Base-by-base conservation (phyloP, 2,113 vertebrate species). In the Neolamprologus hecqui region DNA sequence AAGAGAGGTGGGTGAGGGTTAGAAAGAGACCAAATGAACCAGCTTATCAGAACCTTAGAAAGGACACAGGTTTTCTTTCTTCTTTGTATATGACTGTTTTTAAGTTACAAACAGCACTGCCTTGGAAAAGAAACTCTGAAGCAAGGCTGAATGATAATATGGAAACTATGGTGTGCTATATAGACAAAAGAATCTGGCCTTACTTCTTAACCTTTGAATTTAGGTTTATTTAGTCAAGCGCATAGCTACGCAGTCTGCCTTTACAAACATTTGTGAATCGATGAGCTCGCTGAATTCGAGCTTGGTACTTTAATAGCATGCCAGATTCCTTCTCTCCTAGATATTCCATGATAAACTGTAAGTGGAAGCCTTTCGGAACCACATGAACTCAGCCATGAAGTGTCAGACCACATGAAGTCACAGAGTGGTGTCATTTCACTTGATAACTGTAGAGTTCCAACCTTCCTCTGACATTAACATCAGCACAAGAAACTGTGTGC, bases 11-110 rank as follows among this genome's bases (percentile, higher is more conserved):
- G 21, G 5, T 3, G 5, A 33, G 15, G 37, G 19, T 40, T 75
- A 21, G 15, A 63, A 33, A 23, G 45, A 55, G 54, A 47, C 33
- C 2, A 82, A 28, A 57, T 75, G 26, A 35, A 85, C 60, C 49
- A 79, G 47, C 73, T 82, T 45, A 86, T 85, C 3, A 15, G 45
- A 75, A 68, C 58, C 49, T 77, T 2, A 15, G n/a, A 51, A 26
- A 82, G 19, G 81, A 63, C 12, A 77, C 26, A 45, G 40, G 35
- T 55, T 82, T 47, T 63, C 79, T 60, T 82, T 75, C 33, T 91
- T 87, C 40, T 83, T 6, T 19, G 19, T 17, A 17, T n/a, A 57
- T 31, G 6, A 49, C 70, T 49, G 4, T 49, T 49, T 49, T 49
- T 77, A 75, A 17, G 14, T 75, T 47, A 28, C 42, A 47, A 47